These are phyloP conservation scores for Anolis sagrei DNA, from an alignment of 2,113 vertebrate species.

Conservation along the genomic window DNA sequence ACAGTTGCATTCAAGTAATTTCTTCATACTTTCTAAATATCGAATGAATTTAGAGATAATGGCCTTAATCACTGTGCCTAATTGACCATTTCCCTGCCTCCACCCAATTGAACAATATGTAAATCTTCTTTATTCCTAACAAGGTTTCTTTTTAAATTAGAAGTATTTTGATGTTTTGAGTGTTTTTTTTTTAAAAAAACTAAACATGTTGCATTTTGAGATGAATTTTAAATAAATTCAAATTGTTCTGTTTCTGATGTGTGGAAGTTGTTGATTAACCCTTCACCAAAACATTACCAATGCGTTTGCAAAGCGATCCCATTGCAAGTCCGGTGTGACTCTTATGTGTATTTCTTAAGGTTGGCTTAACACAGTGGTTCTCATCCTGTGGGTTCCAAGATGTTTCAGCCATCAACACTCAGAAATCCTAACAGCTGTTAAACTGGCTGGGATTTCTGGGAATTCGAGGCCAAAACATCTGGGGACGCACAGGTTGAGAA, in stretches of 20 bases:
- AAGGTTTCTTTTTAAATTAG: conserved; percentile 70
- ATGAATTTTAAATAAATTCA: conserved; percentile 80
- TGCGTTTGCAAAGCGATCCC: neutral
- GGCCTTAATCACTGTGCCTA: conserved; percentile 67
- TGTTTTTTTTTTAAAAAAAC: conserved; percentile 66
- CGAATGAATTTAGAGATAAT: conserved; percentile 45
- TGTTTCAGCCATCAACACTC: no score
- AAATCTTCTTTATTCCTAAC: conserved; percentile 69
- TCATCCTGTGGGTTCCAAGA: no score
- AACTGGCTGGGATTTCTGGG: no score
- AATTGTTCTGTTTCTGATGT: conserved; percentile 71
- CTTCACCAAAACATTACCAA: neutral
- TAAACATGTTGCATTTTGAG: conserved; percentile 77
- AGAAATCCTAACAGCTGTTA: no score
- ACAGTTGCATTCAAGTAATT: conserved; percentile 35
- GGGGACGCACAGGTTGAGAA: no score
- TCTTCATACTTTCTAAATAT: conserved; percentile 47
- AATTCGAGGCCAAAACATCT: no score
- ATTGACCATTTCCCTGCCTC: conserved; percentile 27
- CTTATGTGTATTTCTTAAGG: neutral
- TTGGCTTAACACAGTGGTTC: no score
- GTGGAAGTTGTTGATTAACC: conserved; percentile 60
- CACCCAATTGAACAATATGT: conserved; percentile 60
- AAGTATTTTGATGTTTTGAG: conserved; percentile 77
- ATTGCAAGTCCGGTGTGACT: neutral